Base-by-base conservation (phyloP, 2,113 vertebrate species). In the Phyllopteryx taeniolatus region DNA sequence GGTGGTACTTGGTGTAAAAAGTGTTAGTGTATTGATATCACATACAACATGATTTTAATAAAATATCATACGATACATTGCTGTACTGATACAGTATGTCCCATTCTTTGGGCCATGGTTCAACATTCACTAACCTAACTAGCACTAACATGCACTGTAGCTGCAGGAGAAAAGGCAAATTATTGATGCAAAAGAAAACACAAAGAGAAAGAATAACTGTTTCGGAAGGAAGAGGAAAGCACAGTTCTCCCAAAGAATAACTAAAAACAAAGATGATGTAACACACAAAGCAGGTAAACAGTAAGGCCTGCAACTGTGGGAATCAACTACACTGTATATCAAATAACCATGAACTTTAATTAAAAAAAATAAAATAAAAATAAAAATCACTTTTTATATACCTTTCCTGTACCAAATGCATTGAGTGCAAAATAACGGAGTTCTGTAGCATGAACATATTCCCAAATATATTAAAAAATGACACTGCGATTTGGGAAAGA, bases 101-200 rank as follows among this genome's bases (percentile, higher is more conserved):
- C 49, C 35, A 39, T 39, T 5, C 35, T 39, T 39, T 20, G 19
- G 17, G 57, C 22, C 59, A 61, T 35, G 31, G 7, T 22, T 64
- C 3, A 47, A 39, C 5, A 7, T 68, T 53, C 13, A 17, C 17
- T 7, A 35, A 56, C 10, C 17, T 8, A 39, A 20, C 31, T 2
- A 39, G 68, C 74, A 68, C 73, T 0, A 62, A 77, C 72, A 72
- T 73, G 0, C 49, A 71, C 5, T 57, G 33, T 5, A 53, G 77
- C 77, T 78, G 71, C 44, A 3, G 9, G 8, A 75, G 42, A 71
- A 81, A 79, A 54, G 22, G 78, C 65, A 83, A 89, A 88, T 89
- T 65, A 89, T 86, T 86, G 65, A 87, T 79, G 62, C 19, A 22
- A 86, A 84, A 81, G 68, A 82, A 85, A 89, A 87, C 81, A 83